phyloP scores from a whole-genome alignment of 2,888 invertebrate species.

The Clostera curtula region DNA sequence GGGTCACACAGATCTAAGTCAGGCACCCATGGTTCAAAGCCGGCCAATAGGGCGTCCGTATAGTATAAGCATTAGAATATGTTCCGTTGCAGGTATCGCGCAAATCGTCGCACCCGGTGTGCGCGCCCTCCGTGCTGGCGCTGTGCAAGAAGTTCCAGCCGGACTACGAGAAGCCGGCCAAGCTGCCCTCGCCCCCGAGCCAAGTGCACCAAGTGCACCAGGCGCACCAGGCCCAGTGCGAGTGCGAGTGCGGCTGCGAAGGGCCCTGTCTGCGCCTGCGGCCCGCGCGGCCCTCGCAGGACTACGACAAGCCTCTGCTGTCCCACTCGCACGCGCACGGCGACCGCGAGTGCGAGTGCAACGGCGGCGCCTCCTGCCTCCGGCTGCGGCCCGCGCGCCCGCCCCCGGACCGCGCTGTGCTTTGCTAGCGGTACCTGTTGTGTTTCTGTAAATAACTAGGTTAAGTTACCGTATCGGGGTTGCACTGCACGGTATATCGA shows the following conservation, averaged over 20 bases:
- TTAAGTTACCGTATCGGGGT: too few species aligned
- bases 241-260: slow-evolving; percentile 24
- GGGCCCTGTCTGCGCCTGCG: slow-evolving; percentile 23
- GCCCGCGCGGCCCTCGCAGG: slow-evolving; percentile 33
- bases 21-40: too few species aligned
- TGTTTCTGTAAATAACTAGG: slow-evolving; percentile 21
- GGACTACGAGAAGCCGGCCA: slow-evolving; percentile 67
- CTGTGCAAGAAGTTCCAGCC: slow-evolving; percentile 73
- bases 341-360: slow-evolving; percentile 21
- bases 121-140: slow-evolving; percentile 70
- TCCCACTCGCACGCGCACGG: too few species aligned
- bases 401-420: slow-evolving; percentile 42
- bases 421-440: slow-evolving; percentile 46
- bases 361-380: slow-evolving; percentile 24
- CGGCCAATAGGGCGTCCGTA: too few species aligned
- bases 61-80: too few species aligned
- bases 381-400: slow-evolving; percentile 29
- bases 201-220: slow-evolving; percentile 15
- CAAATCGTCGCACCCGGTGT: slow-evolving; percentile 74
- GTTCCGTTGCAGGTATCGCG: slow-evolving; percentile 60
- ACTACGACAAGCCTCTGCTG: slow-evolving; percentile 47
- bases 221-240: slow-evolving; percentile 19
- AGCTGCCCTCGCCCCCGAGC: slow-evolving; percentile 32
- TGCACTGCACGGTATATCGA: too few species aligned
- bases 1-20: too few species aligned